Base-by-base conservation (phyloP, 1,140 invertebrate species). In the Drosophila willistoni region DNA sequence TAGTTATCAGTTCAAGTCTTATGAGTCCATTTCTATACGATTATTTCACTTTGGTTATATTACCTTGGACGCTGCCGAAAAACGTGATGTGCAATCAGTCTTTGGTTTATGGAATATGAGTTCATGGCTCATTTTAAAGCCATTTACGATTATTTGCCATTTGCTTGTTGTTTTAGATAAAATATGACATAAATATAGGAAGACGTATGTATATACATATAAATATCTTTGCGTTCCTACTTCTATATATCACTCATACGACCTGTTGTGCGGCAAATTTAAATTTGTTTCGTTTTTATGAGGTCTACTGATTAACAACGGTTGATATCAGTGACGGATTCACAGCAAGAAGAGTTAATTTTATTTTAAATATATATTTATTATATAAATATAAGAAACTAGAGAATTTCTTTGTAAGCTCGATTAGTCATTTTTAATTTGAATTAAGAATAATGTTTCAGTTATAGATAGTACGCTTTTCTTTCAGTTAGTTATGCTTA, bases 241-340 rank as follows among this genome's bases (percentile, higher is more conserved):
- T 6, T 29, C 29, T 29, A 29, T 17, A 64, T 59, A 73, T 74
- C 61, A 74, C 71, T 61, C 71, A 82, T 78, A 61, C 75, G 79
- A 71, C 67, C 10, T 25, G 66, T 71, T 66, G 65, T 67, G 44
- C 44, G 6, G 44, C 17, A 47, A 14, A 47, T 19, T 47, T 47
- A 47, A 47, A 17, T 47, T 47, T 44, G n/a, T 22, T 41, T 12
- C 12, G 1, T 61, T 42, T 62, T 42, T 62, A 42, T 41, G n/a
- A 14, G 12, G 3, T 19, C 14, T 10, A 51, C 57, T 60, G 57
- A 41, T 60, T 60, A 39, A 39, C 57, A 51, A 9, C 2, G 7
- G 0, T 7, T 47, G 17, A 22, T 12, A 51, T 7, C 44, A 51
- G 44, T 22, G 13, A 19, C 44, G 44, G 44, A 51, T 12, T 51